Evolutionary conservation across 2,797 vertebrate genomes (phyloP).

Genomic region (Botia kubotai): DNA sequence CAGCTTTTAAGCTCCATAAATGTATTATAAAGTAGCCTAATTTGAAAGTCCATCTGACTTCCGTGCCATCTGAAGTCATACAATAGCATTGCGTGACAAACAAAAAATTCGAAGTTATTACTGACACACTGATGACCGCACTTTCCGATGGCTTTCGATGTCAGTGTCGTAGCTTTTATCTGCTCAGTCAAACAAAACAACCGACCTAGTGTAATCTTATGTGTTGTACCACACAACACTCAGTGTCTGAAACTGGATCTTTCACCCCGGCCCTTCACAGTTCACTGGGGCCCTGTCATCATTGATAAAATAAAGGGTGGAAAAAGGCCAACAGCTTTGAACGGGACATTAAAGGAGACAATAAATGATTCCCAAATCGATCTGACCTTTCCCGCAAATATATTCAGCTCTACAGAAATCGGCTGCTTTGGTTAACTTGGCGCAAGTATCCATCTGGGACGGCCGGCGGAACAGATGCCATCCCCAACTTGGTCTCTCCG

Average conservation of each 20-base stretch:
- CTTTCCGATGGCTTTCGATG: constrained; percentile 2
- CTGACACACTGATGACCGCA: constrained; percentile 4
- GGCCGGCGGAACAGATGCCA: constrained; percentile 69
- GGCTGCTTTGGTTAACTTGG: constrained; percentile 67
- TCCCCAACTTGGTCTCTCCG: constrained; percentile 67
- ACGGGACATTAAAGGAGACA: constrained; percentile 68
- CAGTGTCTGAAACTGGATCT: constrained; percentile 26
- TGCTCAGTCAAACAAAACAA: neutral
- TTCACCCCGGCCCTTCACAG: constrained; percentile 44
- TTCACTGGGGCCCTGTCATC: constrained; percentile 47
- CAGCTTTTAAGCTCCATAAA: neutral
- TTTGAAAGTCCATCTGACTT: neutral
- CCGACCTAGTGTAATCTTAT: constrained; percentile 25
- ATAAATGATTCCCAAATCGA: constrained; percentile 75
- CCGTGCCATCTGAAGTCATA: neutral
- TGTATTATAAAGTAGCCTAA: neutral
- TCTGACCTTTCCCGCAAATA: constrained; percentile 75
- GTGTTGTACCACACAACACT: constrained; percentile 11
- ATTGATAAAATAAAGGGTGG: constrained; percentile 49
- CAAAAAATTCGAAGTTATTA: neutral
- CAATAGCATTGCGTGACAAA: neutral
- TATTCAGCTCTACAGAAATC: constrained; percentile 69
- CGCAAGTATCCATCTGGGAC: constrained; percentile 67
- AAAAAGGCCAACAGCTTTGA: constrained; percentile 57
- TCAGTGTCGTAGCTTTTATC: constrained; percentile 3